Conservation (phyloP, 2,113 vertebrate genomes). For the Neogobius melanostomus region DNA sequence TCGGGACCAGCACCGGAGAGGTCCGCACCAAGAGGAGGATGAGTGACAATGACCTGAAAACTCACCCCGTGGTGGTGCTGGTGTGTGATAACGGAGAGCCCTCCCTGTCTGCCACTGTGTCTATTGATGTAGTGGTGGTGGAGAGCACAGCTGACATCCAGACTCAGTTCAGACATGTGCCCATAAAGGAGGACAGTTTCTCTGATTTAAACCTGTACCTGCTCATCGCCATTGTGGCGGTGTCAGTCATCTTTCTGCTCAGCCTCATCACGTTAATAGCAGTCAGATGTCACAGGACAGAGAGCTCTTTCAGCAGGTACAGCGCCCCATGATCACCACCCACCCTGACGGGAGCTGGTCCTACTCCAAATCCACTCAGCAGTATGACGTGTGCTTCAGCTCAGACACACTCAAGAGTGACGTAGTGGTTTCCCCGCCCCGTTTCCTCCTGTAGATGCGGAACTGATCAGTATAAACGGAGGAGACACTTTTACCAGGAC, state of each 20-base stretch:
- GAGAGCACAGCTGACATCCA: slow-evolving; percentile 72
- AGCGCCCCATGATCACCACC: slow-evolving; percentile 52
- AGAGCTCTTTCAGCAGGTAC: slow-evolving; percentile 39
- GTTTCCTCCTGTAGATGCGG: slow-evolving; percentile 53
- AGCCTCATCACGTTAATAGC: slow-evolving; percentile 59
- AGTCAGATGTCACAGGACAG: slow-evolving; percentile 54
- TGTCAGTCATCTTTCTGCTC: slow-evolving; percentile 76
- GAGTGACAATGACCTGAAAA: slow-evolving; percentile 78
- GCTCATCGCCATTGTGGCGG: slow-evolving; percentile 71
- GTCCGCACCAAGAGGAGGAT: slow-evolving; percentile 67
- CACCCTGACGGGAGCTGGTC: slow-evolving; percentile 63
- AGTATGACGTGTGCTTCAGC: slow-evolving; percentile 65
- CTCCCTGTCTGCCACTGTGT: slow-evolving; percentile 76
- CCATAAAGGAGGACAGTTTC: slow-evolving; percentile 64
- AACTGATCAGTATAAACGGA: slow-evolving; percentile 59
- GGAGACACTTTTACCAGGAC: slow-evolving; percentile 54
- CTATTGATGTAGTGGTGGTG: slow-evolving; percentile 76
- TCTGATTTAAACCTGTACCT: slow-evolving; percentile 76
- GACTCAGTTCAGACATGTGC: slow-evolving; percentile 75
- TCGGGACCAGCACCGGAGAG: slow-evolving; percentile 61
- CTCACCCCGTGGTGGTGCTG: slow-evolving; percentile 78
- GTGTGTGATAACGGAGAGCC: slow-evolving; percentile 81
- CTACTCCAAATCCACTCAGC: slow-evolving; percentile 61
- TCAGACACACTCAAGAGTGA: slow-evolving; percentile 65
- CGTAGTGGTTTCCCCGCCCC: slow-evolving; percentile 45